Percentiles rank a stretch among this genome's conserved stretches.
phyloP scores from a whole-genome alignment of 2,797 vertebrate genomes.

The Sandelia bainsii region DNA sequence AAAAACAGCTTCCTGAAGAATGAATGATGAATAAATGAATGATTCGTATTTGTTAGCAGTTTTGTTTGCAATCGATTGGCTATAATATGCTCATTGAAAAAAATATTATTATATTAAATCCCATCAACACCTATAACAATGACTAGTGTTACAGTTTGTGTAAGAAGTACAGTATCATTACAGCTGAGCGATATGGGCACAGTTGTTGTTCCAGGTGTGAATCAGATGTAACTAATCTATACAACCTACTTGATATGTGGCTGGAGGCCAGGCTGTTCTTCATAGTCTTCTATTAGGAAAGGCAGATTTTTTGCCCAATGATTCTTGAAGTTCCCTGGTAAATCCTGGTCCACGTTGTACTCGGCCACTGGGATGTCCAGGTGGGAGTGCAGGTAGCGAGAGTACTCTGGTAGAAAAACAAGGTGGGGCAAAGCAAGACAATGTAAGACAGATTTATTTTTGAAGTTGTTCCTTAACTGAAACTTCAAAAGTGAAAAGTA shows the following conservation, averaged over 20 bases:
- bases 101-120: background rate
- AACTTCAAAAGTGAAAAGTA: no score
- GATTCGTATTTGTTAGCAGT: background rate
- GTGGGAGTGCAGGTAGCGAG: constrained; percentile 96
- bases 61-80: no score
- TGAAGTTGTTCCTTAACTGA: no score
- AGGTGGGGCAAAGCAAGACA: background rate
- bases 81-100: no score
- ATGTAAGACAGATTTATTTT: background rate
- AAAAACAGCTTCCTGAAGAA: no score
- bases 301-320: constrained; percentile 98
- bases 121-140: background rate
- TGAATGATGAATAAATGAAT: no score
- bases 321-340: constrained; percentile 97
- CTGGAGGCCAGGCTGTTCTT: constrained; percentile 96
- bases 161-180: background rate
- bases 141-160: no score
- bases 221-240: background rate
- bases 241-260: constrained; percentile 94
- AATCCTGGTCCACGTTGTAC: constrained; percentile 93
- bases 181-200: background rate
- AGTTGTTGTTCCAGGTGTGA: background rate
- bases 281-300: constrained; percentile 96
- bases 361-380: constrained; percentile 94
- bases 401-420: constrained; percentile 88